A percentile compares a stretch with the other conserved stretches of the same genome.
These are phyloP conservation scores for Ctena decussata DNA, from an alignment of 2,888 invertebrate species.

Conservation along the genomic window DNA sequence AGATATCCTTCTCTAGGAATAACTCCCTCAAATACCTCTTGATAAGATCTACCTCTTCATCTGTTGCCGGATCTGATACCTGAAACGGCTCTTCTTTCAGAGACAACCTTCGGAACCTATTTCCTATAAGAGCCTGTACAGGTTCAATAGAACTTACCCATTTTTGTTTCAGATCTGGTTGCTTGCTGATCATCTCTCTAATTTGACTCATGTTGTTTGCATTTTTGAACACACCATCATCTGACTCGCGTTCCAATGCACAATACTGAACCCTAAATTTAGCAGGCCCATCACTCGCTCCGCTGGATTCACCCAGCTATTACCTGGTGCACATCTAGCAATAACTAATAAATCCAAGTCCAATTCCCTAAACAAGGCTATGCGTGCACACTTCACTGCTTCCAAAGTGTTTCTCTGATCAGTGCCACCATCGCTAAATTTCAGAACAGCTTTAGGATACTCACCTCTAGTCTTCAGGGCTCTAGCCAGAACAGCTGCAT, in stretches of 20 bases:
- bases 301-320: slow-evolving; percentile 40
- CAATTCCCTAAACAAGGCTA: slow-evolving; percentile 51
- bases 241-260: background rate
- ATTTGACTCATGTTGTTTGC: background rate
- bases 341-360: slow-evolving; percentile 50
- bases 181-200: background rate
- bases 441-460: slow-evolving; percentile 18
- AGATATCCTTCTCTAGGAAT: background rate
- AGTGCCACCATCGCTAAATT: slow-evolving; percentile 59
- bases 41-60: background rate
- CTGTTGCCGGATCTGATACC: background rate
- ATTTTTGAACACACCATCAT: background rate
- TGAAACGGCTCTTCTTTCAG: background rate
- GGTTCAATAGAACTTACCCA: background rate
- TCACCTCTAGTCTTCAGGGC: background rate
- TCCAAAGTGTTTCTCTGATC: slow-evolving; percentile 15
- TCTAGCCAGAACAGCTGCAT: slow-evolving; percentile 14
- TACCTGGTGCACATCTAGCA: slow-evolving; percentile 47
- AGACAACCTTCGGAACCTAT: background rate
- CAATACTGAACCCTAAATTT: slow-evolving; percentile 28
- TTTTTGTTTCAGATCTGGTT: background rate
- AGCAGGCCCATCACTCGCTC: slow-evolving; percentile 53
- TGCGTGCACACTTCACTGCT: slow-evolving; percentile 45
- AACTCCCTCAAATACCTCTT: background rate
- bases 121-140: background rate